Evolutionary conservation across 1,140 invertebrate genomes (phyloP), one percentile per base, ranked within the genome.

Genomic region (Lutraria rhynchaena): DNA sequence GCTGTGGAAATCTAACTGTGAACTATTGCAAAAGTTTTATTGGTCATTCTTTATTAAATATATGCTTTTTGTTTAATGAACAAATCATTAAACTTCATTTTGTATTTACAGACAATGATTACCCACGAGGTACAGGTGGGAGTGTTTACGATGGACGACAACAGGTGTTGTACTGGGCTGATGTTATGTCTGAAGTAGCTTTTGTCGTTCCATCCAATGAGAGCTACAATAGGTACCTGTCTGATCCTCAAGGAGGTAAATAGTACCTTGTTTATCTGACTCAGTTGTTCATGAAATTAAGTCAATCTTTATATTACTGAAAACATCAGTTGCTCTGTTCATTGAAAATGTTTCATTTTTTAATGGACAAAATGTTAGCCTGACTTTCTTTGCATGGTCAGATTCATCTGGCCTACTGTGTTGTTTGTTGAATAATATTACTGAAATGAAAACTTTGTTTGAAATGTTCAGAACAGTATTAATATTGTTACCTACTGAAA

Each of bases 141-240:
- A 92, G 93, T 87, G 89, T 95, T 17, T 97, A 96, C 89, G 95
- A 96, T 92, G 95, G 95, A 0, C 93, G 94, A 22, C 94, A 94
- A 55, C 94, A 95, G 85, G 95, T 98, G 0, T 91, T 99, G 3
- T 99, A 99, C 93, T 99, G 98, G 98, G 96, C 97, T n/a, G 98
- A 99, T 92, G 96, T 97, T 0, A 96, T 95, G 33, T 96, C 97
- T 1, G 98, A 99, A 93, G 95, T 99, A 74, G 97, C 97, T 0
- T 99, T 99, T 93, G 95, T 99, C 57, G 96, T 99, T 27, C 98
- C 98, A 1, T 96, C 97, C 46, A 85, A 85, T 61, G 89, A 92
- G 13, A 86, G 85, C 0, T 87, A 83, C 55, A 83, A 83, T n/a
- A 80, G 53, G 55, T 74, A 76, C 22, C 75, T 85, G 31, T 81